A percentile compares a stretch with the other conserved stretches of the same genome.
Conservation (phyloP, 2,888 invertebrate species). For the Heteromyza rotundicornis region DNA sequence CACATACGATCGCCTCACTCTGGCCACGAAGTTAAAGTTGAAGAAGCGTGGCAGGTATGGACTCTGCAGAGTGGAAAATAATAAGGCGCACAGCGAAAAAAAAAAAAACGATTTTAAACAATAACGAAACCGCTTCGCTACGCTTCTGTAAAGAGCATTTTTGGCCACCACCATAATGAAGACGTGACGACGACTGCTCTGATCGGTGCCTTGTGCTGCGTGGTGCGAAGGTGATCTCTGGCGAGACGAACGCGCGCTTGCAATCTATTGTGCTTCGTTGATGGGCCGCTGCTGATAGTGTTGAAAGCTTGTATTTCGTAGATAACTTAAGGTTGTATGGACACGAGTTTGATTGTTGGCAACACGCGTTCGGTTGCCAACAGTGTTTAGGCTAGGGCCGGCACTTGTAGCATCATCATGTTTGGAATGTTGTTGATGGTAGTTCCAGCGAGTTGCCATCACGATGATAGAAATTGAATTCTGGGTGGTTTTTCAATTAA, state of each 20-base stretch:
- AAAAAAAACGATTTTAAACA: background rate
- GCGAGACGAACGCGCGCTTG: background rate
- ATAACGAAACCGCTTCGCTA: background rate
- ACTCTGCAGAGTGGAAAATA: background rate
- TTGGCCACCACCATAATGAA: conserved; percentile 11
- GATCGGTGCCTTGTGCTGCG: no score
- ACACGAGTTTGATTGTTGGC: background rate
- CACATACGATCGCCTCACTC: background rate
- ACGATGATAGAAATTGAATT: no score
- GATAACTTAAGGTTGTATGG: background rate
- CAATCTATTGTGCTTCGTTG: background rate
- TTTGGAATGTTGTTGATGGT: background rate
- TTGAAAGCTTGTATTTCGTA: background rate
- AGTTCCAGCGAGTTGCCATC: no score
- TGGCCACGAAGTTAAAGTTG: no score
- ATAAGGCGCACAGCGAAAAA: background rate
- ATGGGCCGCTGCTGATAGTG: background rate
- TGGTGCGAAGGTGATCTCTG: no score
- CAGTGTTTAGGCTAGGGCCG: background rate
- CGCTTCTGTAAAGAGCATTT: conserved; percentile 6
- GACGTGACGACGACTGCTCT: conserved; percentile 9
- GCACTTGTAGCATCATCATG: no score
- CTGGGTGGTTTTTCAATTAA: no score
- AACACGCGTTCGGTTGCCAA: background rate
- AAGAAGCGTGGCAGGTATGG: conserved; percentile 2